Evolutionary conservation across 2,113 vertebrate genomes (phyloP).

Genomic region (Proterorhinus semilunaris): DNA sequence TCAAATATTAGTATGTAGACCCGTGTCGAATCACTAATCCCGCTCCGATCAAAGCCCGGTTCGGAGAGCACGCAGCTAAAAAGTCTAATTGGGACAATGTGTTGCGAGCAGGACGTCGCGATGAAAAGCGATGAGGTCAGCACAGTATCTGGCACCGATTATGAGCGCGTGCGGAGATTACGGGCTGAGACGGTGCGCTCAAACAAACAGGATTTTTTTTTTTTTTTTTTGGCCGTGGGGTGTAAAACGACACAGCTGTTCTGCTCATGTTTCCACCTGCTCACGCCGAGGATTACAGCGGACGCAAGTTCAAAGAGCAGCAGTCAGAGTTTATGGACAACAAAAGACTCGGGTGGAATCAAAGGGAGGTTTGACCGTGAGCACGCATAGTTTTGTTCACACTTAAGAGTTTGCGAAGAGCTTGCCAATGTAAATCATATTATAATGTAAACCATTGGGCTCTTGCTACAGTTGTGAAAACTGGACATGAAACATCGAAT

Average conservation of each 20-base stretch:
- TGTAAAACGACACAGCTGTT: slow-evolving; percentile 3
- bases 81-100: slow-evolving; percentile 56
- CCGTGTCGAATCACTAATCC: slow-evolving; percentile 31
- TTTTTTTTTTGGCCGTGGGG: neutral
- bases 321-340: neutral
- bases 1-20: slow-evolving; percentile 41
- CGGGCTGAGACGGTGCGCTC: neutral
- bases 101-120: slow-evolving; percentile 37
- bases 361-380: neutral
- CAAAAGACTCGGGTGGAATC: neutral
- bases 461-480: no score
- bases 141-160: slow-evolving; percentile 45
- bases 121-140: slow-evolving; percentile 60
- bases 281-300: slow-evolving; percentile 6
- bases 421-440: neutral
- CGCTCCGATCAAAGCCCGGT: slow-evolving; percentile 65
- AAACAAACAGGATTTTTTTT: slow-evolving; percentile 4
- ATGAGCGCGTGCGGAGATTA: slow-evolving; percentile 19
- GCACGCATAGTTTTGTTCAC: slow-evolving; percentile 2
- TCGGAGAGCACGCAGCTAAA: slow-evolving; percentile 27
- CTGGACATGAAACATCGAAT: no score
- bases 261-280: slow-evolving; percentile 16
- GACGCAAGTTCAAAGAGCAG: slow-evolving; percentile 3
- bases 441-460: neutral
- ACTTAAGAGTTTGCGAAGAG: neutral